These are phyloP conservation scores for Phalacrocorax carbo DNA, from an alignment of 2,113 vertebrate genomes.

Conservation along the genomic window DNA sequence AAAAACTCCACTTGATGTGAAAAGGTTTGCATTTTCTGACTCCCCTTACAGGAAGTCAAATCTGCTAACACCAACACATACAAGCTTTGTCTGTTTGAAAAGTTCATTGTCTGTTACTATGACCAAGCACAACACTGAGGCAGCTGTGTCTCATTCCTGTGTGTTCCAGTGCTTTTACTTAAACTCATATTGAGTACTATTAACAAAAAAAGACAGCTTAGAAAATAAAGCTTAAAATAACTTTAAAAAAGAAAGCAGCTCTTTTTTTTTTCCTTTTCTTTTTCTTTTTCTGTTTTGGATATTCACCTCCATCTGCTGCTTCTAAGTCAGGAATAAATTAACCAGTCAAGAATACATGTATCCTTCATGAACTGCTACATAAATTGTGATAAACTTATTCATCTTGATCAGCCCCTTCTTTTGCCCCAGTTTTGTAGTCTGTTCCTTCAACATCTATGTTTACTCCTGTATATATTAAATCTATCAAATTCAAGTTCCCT, in stretches of 20 bases:
- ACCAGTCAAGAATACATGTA: background rate
- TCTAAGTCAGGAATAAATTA: background rate
- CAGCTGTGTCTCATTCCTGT: background rate
- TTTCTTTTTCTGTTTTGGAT: background rate
- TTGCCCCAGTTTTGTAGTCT: background rate
- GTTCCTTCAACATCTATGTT: background rate
- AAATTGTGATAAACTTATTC: background rate
- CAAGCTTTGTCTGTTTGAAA: constrained; percentile 1
- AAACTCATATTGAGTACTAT: background rate
- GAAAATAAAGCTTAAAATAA: constrained; percentile 21
- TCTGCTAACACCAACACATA: background rate
- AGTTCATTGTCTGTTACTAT: background rate
- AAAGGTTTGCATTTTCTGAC: background rate
- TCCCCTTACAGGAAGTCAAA: constrained; percentile 25
- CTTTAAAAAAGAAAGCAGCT: background rate
- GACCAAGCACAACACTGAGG: background rate
- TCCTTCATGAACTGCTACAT: background rate
- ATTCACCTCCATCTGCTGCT: constrained; percentile 11
- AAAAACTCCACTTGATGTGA: background rate
- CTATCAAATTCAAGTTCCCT: background rate
- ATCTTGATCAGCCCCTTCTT: background rate
- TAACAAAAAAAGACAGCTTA: background rate
- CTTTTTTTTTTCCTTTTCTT: background rate
- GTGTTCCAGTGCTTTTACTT: background rate
- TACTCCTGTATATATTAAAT: background rate